Percentiles rank a stretch among this genome's conserved stretches.
Evolutionary conservation across 2,113 vertebrate genomes (phyloP).

Genomic region (Platysternon megacephalum): DNA sequence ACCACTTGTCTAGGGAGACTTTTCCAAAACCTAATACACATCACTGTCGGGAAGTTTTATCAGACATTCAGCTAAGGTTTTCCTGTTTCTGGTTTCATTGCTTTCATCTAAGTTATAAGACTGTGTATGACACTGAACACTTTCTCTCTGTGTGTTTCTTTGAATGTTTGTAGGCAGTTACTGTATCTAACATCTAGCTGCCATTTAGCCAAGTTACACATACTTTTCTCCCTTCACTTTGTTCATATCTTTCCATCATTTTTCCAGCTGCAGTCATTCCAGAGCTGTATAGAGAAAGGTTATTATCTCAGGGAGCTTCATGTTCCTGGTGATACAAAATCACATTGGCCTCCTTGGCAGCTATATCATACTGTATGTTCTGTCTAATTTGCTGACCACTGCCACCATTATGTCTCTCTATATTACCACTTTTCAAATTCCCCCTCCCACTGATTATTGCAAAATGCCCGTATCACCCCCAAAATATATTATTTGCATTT

Average conservation of each 20-base stretch:
- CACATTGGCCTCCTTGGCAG: not conserved
- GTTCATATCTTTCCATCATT: not conserved
- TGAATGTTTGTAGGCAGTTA: not conserved
- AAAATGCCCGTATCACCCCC: not conserved
- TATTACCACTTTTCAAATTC: not conserved
- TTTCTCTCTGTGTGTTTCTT: not conserved
- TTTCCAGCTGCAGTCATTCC: not conserved
- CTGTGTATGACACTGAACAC: fast-evolving
- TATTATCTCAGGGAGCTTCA: not conserved
- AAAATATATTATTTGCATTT: too few relatives aligned
- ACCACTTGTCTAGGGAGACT: not conserved
- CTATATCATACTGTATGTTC: not conserved
- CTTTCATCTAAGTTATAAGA: not conserved
- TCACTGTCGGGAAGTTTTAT: not conserved
- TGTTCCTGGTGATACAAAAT: fast-evolving
- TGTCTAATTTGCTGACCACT: not conserved
- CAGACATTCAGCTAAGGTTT: not conserved
- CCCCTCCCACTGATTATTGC: not conserved
- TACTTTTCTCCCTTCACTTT: not conserved
- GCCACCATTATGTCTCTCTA: not conserved
- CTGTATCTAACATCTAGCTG: not conserved
- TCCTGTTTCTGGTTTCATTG: not conserved
- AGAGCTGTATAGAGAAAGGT: not conserved
- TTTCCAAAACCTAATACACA: not conserved
- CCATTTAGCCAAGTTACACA: not conserved